Evolutionary conservation across 1,140 invertebrate genomes (phyloP).

Genomic region (Drosophila trapezifrons): DNA sequence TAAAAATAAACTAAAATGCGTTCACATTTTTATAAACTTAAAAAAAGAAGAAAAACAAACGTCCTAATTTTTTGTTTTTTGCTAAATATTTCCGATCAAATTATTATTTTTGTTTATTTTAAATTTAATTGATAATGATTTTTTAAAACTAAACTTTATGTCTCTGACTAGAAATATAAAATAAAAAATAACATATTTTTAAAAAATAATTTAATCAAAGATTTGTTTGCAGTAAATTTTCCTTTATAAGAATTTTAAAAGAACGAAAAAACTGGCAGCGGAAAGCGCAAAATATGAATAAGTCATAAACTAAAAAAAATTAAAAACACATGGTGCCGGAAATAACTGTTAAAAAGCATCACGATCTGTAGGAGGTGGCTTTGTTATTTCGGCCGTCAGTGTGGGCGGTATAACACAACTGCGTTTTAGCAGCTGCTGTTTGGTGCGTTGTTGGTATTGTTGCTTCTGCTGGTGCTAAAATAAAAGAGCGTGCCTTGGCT

Average conservation of each 20-base stretch:
- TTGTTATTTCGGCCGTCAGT: conserved; percentile 39
- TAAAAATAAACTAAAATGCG: too few species aligned
- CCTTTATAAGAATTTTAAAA: too few species aligned
- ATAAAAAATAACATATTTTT: neutral
- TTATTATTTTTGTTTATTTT: too few species aligned
- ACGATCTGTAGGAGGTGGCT: neutral
- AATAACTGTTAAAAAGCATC: conserved; percentile 10
- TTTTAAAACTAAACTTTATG: too few species aligned
- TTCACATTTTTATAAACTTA: too few species aligned
- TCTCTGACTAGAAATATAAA: too few species aligned
- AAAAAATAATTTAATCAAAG: neutral
- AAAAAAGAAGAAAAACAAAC: too few species aligned
- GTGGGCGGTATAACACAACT: conserved; percentile 43
- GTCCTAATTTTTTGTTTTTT: too few species aligned
- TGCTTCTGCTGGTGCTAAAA: conserved; percentile 27
- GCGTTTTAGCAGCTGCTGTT: conserved; percentile 44
- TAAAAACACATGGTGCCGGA: conserved; percentile 4
- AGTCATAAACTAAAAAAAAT: neutral
- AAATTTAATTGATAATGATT: too few species aligned
- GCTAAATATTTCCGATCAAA: too few species aligned
- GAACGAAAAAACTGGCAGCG: too few species aligned
- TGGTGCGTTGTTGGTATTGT: conserved; percentile 13
- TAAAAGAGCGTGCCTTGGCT: conserved; percentile 64
- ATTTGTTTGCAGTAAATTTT: too few species aligned
- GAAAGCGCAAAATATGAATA: neutral